Percentiles rank a stretch among this genome's conserved stretches.
phyloP scores from a whole-genome alignment of 2,113 vertebrate species.

The Numida meleagris region DNA sequence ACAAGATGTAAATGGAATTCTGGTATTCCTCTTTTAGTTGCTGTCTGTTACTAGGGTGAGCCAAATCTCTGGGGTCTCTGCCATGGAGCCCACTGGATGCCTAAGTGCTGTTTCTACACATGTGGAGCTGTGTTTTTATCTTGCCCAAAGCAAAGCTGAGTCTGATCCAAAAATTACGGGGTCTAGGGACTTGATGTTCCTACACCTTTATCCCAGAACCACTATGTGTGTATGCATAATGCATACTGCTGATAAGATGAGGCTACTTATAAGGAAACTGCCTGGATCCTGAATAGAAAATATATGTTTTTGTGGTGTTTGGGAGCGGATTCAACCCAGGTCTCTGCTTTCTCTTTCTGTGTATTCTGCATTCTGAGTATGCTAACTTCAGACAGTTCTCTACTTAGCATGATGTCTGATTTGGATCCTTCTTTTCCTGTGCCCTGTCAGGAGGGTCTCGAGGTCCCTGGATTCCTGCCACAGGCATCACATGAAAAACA shows the following conservation, averaged over 20 bases:
- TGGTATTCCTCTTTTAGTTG: not conserved
- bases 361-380: not conserved
- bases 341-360: not conserved
- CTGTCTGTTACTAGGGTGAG: not conserved
- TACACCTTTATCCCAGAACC: not conserved
- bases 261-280: not conserved
- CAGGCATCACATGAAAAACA: not conserved
- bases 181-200: not conserved
- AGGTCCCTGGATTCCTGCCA: not conserved
- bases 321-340: rapidly evolving
- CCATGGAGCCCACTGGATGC: not conserved
- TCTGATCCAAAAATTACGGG: not conserved
- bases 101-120: not conserved
- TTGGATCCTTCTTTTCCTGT: not conserved
- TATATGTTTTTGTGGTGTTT: not conserved
- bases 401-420: not conserved
- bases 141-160: not conserved
- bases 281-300: not conserved
- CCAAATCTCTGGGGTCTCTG: not conserved
- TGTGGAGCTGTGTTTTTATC: not conserved
- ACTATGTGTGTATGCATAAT: not conserved
- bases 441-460: rapidly evolving
- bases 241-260: not conserved
- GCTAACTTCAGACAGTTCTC: not conserved
- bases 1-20: not conserved